phyloP scores from a whole-genome alignment of 2,113 vertebrate genomes.

The Alligator mississippiensis region DNA sequence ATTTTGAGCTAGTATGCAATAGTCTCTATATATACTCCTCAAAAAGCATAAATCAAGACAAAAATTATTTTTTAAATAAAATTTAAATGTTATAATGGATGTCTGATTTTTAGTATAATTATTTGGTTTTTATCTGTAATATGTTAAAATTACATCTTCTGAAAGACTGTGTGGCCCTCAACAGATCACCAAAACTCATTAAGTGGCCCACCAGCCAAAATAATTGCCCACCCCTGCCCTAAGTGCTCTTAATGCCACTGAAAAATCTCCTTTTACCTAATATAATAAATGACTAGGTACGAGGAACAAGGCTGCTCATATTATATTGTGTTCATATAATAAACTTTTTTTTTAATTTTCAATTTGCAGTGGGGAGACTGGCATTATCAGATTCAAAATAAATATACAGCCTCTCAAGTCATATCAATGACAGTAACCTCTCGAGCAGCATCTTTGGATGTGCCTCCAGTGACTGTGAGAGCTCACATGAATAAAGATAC shows the following conservation, averaged over 20 bases:
- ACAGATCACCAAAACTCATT: no score
- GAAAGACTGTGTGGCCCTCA: no score
- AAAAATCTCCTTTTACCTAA: neutral
- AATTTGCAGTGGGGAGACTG: constrained; percentile 73
- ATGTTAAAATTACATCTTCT: no score
- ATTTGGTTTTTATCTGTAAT: no score
- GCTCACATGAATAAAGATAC: constrained; percentile 51
- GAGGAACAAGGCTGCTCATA: neutral
- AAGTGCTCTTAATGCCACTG: neutral
- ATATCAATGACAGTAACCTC: constrained; percentile 73
- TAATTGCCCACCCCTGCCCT: neutral
- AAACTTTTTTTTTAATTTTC: neutral
- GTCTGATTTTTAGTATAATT: no score
- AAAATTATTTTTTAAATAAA: no score
- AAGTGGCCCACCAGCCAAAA: no score
- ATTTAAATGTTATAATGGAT: no score
- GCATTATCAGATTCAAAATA: constrained; percentile 71
- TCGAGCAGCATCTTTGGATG: constrained; percentile 48
- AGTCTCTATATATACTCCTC: no score
- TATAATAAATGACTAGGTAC: neutral
- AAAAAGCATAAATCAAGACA: no score
- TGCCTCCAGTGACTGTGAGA: constrained; percentile 59
- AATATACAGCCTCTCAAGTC: neutral
- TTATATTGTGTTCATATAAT: neutral
- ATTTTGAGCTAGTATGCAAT: no score